These are phyloP conservation scores for Drosophila eohydei DNA, from an alignment of 2,888 invertebrate species.

Conservation along the genomic window DNA sequence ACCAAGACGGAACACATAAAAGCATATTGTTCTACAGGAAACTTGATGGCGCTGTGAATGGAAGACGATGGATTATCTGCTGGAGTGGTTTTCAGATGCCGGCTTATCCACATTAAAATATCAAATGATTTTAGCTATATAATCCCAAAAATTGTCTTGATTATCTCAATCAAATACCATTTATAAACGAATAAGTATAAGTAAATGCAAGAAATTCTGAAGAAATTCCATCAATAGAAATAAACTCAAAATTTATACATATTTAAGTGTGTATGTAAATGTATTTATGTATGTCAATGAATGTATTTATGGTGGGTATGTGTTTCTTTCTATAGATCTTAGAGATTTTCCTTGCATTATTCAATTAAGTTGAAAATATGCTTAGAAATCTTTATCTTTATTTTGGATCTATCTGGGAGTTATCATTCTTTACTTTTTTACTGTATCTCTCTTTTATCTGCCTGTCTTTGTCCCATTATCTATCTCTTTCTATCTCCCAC, in stretches of 20 bases:
- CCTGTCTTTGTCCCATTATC: too few species aligned
- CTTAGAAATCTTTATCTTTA: too few species aligned
- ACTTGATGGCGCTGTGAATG: constrained; percentile 3
- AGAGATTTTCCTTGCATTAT: too few species aligned
- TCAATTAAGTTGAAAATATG: too few species aligned
- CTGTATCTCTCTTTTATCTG: too few species aligned
- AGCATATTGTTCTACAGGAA: constrained; percentile 17
- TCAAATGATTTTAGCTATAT: constrained; percentile 1
- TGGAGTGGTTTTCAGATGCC: constrained; percentile 15
- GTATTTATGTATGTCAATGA: not conserved
- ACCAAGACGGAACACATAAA: constrained; percentile 8
- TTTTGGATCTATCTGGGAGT: too few species aligned
- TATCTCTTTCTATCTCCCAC: too few species aligned
- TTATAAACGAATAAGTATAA: not conserved
- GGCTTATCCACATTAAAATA: constrained; percentile 11
- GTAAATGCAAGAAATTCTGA: not conserved
- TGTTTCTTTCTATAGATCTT: too few species aligned
- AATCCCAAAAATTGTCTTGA: not conserved
- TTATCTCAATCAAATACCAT: not conserved
- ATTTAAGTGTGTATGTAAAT: not conserved
- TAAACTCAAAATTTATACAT: not conserved
- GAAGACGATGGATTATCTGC: constrained; percentile 27
- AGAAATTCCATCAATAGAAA: not conserved
- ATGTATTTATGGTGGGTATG: not conserved
- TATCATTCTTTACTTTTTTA: too few species aligned